Conservation (phyloP, 2,113 vertebrate species). For the Paradoxurus hermaphroditus region DNA sequence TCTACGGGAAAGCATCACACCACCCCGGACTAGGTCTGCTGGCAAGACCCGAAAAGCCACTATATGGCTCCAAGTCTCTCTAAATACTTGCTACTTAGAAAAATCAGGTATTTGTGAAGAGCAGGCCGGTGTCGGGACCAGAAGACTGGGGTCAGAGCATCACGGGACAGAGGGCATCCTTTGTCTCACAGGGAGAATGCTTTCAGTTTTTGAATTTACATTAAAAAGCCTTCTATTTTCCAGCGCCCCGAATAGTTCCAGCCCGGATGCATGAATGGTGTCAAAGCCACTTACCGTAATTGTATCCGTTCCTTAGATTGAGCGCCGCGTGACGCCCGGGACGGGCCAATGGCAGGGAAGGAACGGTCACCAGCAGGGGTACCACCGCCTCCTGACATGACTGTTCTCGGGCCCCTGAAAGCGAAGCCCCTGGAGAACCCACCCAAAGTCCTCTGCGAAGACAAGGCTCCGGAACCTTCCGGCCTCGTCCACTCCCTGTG, state of each 20-base stretch:
- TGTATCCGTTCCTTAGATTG: rapidly evolving
- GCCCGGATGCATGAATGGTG: rapidly evolving
- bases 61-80: rapidly evolving
- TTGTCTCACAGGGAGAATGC: background rate
- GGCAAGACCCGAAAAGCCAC: background rate
- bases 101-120: background rate
- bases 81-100: background rate
- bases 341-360: background rate
- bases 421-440: rapidly evolving
- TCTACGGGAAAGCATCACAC: background rate
- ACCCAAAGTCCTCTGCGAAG: rapidly evolving
- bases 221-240: background rate
- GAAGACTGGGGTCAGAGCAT: rapidly evolving
- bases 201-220: rapidly evolving
- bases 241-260: rapidly evolving
- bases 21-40: rapidly evolving
- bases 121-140: no score
- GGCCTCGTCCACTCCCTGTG: rapidly evolving
- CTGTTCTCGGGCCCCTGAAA: background rate
- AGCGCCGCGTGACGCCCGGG: rapidly evolving
- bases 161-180: background rate
- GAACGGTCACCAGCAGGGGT: rapidly evolving
- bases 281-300: background rate
- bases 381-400: rapidly evolving
- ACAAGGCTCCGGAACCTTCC: background rate